Evolutionary conservation across 2,888 invertebrate species (phyloP), one percentile per base, ranked within the genome.

Genomic region (Hybos culiciformis): DNA sequence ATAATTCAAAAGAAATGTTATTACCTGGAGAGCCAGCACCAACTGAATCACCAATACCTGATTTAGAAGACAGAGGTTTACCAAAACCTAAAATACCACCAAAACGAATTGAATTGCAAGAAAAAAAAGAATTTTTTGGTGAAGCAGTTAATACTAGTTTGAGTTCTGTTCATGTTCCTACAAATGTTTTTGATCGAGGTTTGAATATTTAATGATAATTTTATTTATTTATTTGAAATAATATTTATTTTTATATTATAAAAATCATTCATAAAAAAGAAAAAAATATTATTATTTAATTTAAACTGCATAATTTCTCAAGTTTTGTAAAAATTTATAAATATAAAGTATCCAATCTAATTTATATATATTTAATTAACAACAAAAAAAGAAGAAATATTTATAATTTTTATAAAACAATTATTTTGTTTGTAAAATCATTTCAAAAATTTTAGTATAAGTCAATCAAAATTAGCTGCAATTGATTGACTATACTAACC

Each of bases 101-200:
- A 14, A 74, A 74, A 57, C 74, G 74, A 53, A 75, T 81, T 47
- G 73, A 77, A 38, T 64, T 84, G 46, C 74, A 72, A 46, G 73
- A 73, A 52, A 83, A 82, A 61, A 68, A 74, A 26, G 83, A 87
- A 58, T 91, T 88, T 64, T 83, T 82, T 50, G 77, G 83, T 57
- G 78, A 79, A 48, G 74, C 77, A 21, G 80, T 83, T 21, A 88
- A 87, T 61, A 75, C 76, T 32, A 83, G 77, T 59, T 73, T 80
- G 60, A 90, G 88, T 58, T 85, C 91, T 48, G 88, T 94, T 33
- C 94, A 94, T 63, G 88, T 96, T 38, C 94, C 96, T 24, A 92
- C 92, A 48, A 94, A 93, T 66, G 92, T 96, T 45, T 94, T 84
- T 65, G 88, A 91, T 58, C 75, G 84, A 75, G 83, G 83, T 83